These are phyloP conservation scores for Drosophila quasianomalipes DNA, from an alignment of 2,888 invertebrate species.

Conservation along the genomic window DNA sequence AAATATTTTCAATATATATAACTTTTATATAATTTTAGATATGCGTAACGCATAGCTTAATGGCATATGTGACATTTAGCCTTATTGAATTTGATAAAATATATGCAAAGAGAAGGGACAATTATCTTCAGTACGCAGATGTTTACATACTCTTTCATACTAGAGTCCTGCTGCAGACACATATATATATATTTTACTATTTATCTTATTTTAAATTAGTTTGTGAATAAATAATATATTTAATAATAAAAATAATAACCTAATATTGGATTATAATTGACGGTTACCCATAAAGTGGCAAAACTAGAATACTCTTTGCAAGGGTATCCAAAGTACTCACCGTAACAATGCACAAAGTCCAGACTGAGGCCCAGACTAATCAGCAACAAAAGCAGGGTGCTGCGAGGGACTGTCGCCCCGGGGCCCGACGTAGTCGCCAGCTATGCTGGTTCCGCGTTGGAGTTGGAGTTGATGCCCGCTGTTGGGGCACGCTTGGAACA, in stretches of 20 bases:
- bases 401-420: slow-evolving; percentile 43
- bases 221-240: background rate
- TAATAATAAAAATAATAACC: background rate
- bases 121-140: background rate
- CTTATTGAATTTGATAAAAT: slow-evolving; percentile 37
- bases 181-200: background rate
- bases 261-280: background rate
- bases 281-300: background rate
- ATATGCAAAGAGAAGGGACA: slow-evolving; percentile 6
- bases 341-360: slow-evolving; percentile 72
- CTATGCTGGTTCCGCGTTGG: slow-evolving; percentile 23
- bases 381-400: slow-evolving; percentile 61
- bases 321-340: slow-evolving; percentile 60
- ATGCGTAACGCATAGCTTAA: background rate
- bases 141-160: background rate
- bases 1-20: background rate
- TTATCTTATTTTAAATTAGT: background rate
- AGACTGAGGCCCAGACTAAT: slow-evolving; percentile 69
- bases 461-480: slow-evolving; percentile 62
- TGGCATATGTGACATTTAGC: slow-evolving; percentile 8
- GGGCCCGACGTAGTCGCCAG: slow-evolving; percentile 39
- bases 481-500: slow-evolving; percentile 76
- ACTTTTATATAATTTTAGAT: background rate
- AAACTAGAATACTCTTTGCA: background rate
- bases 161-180: background rate